Evolutionary conservation across 2,797 vertebrate genomes (phyloP).

Genomic region (Sebastes goodei): DNA sequence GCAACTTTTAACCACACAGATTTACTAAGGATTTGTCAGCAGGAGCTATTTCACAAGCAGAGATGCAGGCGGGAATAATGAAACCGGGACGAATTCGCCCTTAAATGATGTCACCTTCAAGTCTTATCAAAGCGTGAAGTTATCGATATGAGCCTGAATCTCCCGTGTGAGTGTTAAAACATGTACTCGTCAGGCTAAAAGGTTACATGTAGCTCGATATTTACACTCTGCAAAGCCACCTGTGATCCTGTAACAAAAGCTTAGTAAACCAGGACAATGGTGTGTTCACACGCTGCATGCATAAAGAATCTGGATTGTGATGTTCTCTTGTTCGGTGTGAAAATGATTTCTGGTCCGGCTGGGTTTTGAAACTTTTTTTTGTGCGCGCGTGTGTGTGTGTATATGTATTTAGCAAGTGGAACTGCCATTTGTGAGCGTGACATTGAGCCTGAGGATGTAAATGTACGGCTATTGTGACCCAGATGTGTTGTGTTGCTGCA

Average conservation of each 20-base stretch:
- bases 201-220: slow-evolving; percentile 23
- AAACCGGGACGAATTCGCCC: slow-evolving; percentile 15
- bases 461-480: slow-evolving; percentile 56
- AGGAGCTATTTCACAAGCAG: slow-evolving; percentile 46
- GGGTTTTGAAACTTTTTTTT: slow-evolving; percentile 38
- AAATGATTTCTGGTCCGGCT: slow-evolving; percentile 59
- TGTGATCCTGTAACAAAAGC: slow-evolving; percentile 51
- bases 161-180: background rate
- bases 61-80: background rate
- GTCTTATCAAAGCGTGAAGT: slow-evolving; percentile 21
- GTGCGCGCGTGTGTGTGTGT: slow-evolving; percentile 33
- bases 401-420: slow-evolving; percentile 60
- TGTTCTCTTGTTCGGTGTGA: slow-evolving; percentile 68
- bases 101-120: slow-evolving; percentile 60
- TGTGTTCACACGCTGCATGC: slow-evolving; percentile 74
- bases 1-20: slow-evolving; percentile 35
- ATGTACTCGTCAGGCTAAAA: background rate
- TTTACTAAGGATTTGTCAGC: slow-evolving; percentile 58
- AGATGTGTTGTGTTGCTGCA: slow-evolving; percentile 51
- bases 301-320: slow-evolving; percentile 66
- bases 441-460: slow-evolving; percentile 53
- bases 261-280: slow-evolving; percentile 53
- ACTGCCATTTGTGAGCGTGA: slow-evolving; percentile 51
- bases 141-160: slow-evolving; percentile 17
- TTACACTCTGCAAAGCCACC: slow-evolving; percentile 37